phyloP scores from a whole-genome alignment of 2,113 vertebrate species.

The Onychostruthus taczanowskii region DNA sequence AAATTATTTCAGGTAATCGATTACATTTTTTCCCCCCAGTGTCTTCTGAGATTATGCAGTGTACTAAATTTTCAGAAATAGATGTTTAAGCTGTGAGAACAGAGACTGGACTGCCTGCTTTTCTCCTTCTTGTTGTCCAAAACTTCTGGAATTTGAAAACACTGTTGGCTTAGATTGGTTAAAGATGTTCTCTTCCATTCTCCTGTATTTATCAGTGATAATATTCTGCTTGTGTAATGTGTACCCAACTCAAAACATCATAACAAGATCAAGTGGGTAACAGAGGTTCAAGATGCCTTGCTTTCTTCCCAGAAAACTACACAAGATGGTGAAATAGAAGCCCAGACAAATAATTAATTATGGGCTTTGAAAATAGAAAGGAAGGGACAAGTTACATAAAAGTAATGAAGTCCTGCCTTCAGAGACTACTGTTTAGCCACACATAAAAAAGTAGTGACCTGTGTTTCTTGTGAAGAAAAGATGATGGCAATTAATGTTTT shows the following conservation, averaged over 20 bases:
- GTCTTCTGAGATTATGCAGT: background rate
- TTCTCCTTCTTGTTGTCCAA: background rate
- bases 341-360: background rate
- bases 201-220: background rate
- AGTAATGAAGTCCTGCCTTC: background rate
- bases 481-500: background rate
- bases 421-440: slow-evolving; percentile 1
- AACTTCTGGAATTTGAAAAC: background rate
- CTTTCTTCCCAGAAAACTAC: background rate
- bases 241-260: background rate
- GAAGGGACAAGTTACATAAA: background rate
- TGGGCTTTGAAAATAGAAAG: slow-evolving; percentile 27
- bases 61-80: background rate
- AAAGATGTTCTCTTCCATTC: background rate
- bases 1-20: background rate
- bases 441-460: slow-evolving; percentile 1
- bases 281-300: background rate
- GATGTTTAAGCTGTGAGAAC: background rate
- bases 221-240: background rate
- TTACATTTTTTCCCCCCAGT: background rate
- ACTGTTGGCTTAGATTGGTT: background rate
- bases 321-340: background rate
- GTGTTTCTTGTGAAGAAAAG: background rate
- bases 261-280: background rate
- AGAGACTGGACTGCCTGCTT: background rate